phyloP scores from a whole-genome alignment of 2,888 invertebrate genomes.

The Rotaria sp. region DNA sequence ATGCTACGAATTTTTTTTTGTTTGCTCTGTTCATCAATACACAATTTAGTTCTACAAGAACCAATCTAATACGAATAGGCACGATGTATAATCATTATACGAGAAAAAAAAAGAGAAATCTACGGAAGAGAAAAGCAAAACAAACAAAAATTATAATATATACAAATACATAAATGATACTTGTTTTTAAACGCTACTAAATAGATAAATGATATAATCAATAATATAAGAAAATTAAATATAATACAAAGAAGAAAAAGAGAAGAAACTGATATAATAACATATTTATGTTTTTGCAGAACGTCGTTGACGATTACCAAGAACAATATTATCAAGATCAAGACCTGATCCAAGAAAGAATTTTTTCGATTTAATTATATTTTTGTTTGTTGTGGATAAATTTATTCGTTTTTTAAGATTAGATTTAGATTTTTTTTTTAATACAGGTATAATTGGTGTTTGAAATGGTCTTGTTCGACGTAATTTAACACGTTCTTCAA shows the following conservation, averaged over 20 bases:
- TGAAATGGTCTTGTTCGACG: background rate
- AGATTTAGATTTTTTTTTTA: no score
- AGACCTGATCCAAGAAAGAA: conserved; percentile 21
- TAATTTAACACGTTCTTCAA: conserved; percentile 27
- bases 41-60: background rate
- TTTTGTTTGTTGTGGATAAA: background rate
- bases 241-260: no score
- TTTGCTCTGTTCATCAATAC: background rate
- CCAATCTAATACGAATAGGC: background rate
- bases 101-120: background rate
- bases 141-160: background rate
- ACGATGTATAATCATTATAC: background rate
- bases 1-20: conserved; percentile 2
- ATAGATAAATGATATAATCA: background rate
- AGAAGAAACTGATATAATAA: no score
- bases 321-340: conserved; percentile 6
- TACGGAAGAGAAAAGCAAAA: no score
- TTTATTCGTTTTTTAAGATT: background rate
- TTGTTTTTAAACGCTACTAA: background rate
- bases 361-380: background rate
- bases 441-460: background rate
- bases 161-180: background rate
- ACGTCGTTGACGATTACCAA: conserved; percentile 20
- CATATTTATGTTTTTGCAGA: background rate
- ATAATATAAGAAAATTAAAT: background rate